Base-by-base conservation (phyloP, 2,888 invertebrate species). In the Sussaba pulchella region DNA sequence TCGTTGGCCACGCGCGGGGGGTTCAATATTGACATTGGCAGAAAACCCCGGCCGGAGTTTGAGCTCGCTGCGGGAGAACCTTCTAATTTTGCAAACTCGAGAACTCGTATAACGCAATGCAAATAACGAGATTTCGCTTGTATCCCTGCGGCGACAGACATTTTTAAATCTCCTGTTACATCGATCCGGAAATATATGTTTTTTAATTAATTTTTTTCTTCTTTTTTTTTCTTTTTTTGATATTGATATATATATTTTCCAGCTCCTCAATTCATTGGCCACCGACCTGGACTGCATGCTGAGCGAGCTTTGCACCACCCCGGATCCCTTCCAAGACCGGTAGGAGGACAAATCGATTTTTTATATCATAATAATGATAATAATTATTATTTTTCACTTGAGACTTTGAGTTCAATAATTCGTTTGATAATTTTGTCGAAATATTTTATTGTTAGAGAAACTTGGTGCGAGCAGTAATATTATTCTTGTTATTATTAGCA, bases 271-370 rank as follows among this genome's bases (percentile, higher is more conserved):
- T 93, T 95, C 96, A 75, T 93, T 97, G 89, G 97, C 97, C 82
- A 95, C 95, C 88, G 97, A 97, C 93, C 93, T 97, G 93, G 97
- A 97, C 93, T 95, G 96, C 87, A 96, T 97, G 96, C 94, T 97
- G 88, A 96, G 95, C 88, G 97, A 97, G 92, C 93, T 97, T 80
- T 96, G 96, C 89, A 95, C 96, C 85, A 94, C 95, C 75, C 94
- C 95, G 45, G 90, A 91, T 85, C 87, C 89, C 79, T 91, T 87
- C 83, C 87, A 91, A 84, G 88, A 81, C 8, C 81, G 89, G 91
- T 91, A 84, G 90, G 31, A 31, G 90, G 88, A 73, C 10, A 45
- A 2, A 52, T 36, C 24, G 12, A 19, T 26, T n/a, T 70, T 47
- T 47, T 14, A 31, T n/a, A n/a, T n/a, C n/a, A n/a, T n/a, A n/a